Base-by-base conservation (phyloP, 2,113 vertebrate genomes). In the Prunella fulvescens region DNA sequence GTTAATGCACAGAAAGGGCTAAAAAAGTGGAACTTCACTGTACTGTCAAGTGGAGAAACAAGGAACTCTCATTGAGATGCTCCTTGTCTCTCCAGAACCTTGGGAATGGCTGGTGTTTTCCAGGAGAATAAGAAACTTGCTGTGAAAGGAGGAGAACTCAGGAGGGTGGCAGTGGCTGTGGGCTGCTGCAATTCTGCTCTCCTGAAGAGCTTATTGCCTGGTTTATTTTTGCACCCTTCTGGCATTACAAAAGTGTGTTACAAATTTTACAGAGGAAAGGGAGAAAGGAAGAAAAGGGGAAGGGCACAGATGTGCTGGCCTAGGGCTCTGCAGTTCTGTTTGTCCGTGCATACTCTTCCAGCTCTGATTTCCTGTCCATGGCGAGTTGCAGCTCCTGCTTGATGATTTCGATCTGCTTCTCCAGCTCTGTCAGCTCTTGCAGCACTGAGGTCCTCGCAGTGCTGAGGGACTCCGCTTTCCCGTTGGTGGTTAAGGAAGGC, bases 341-440 rank as follows among this genome's bases (percentile, higher is more conserved):
- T 96, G 98, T 98, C 96, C 98, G 98, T 93, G 99, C 99, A 95
- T 98, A 99, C 89, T 99, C 98, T 96, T 99, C 99, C 84, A 99
- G 98, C 97, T 99, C 99, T 37, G 98, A 97, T 94, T 99, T 99
- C 95, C 99, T 98, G 97, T 98, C 99, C 98, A 99, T 98, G 25
- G 99, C 99, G 8, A 98, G 96, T 88, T 99, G 99, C 86, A 99
- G 97, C 97, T 99, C 99, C 96, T 99, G 98, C 88, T 99, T 99
- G 95, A 99, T 99, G 81, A 98, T 96, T 93, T 98, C 97, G 1
- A 99, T 99, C 92, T 99, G 99, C 83, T 98, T 98, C 95, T 99
- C 99, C 61, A 99, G 98, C 96, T 99, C 99, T 0, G 97, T 97
- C 57, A 99, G 98, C 95, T 99, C 99, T 93, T 99, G 99, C 67